Conservation (phyloP, 2,888 invertebrate genomes). For the Drosophila setosimentum region DNA sequence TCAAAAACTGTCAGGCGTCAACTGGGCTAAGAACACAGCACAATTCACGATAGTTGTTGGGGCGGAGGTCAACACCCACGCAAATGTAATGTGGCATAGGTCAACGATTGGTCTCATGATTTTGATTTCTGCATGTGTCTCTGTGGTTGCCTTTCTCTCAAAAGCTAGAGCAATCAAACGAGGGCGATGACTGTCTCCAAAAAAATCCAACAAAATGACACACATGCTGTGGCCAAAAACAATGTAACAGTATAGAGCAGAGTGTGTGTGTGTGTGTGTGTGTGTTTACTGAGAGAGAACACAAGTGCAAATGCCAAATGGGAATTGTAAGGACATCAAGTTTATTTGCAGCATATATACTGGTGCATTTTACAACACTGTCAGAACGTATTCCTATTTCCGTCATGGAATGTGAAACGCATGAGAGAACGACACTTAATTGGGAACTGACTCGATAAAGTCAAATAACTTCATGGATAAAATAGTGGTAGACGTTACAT, state of each 20-base stretch:
- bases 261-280: not conserved
- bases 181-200: conserved; percentile 16
- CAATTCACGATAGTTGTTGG: conserved; percentile 21
- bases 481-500: not conserved
- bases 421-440: not conserved
- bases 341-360: conserved; percentile 44
- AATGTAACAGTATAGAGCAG: conserved; percentile 37
- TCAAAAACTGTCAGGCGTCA: conserved; percentile 49
- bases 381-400: not conserved
- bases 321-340: conserved; percentile 55
- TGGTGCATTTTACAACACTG: not conserved
- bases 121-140: conserved; percentile 68
- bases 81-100: conserved; percentile 65
- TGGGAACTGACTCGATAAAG: not conserved
- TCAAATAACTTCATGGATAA: not conserved
- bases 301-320: conserved; percentile 50
- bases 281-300: not conserved
- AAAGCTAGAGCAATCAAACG: conserved; percentile 63
- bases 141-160: conserved; percentile 16
- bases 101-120: conserved; percentile 69
- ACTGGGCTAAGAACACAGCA: conserved; percentile 47
- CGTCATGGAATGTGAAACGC: not conserved
- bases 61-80: conserved; percentile 27
- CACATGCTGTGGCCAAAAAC: conserved; percentile 46
- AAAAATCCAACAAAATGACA: conserved; percentile 45